A percentile compares a stretch with the other conserved stretches of the same genome.
Conservation (phyloP, 2,888 invertebrate genomes). For the Epistrophella euchroma region DNA sequence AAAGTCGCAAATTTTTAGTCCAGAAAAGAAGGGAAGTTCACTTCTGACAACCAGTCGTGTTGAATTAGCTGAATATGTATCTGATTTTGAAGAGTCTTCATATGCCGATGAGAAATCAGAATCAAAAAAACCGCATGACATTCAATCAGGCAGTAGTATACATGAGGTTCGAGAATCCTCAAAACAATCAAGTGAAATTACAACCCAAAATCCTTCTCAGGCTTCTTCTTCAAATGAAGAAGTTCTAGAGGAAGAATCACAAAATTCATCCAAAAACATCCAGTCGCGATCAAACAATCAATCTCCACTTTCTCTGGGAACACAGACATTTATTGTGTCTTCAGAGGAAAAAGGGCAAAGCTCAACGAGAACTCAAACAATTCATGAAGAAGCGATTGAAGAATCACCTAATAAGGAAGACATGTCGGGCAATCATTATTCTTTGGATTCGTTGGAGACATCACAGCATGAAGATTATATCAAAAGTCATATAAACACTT, state of each 20-base stretch:
- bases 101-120: constrained; percentile 26
- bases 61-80: constrained; percentile 54
- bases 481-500: constrained; percentile 77
- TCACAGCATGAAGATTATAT: constrained; percentile 65
- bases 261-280: constrained; percentile 36
- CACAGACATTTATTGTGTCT: constrained; percentile 56
- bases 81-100: constrained; percentile 68
- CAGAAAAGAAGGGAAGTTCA: constrained; percentile 43
- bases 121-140: constrained; percentile 17
- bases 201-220: constrained; percentile 5
- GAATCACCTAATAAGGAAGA: constrained; percentile 75
- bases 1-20: constrained; percentile 78
- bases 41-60: constrained; percentile 15
- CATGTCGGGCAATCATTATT: constrained; percentile 69
- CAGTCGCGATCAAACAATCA: background rate
- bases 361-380: constrained; percentile 19
- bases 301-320: constrained; percentile 24
- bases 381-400: constrained; percentile 56
- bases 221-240: constrained; percentile 41
- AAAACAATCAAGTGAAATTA: constrained; percentile 23
- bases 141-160: constrained; percentile 53
- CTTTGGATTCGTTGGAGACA: constrained; percentile 57
- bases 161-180: constrained; percentile 45
- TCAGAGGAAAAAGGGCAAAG: constrained; percentile 25
- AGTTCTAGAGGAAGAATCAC: constrained; percentile 34